Conservation (phyloP, 2,113 vertebrate genomes). For the Vicugna pacos region DNA sequence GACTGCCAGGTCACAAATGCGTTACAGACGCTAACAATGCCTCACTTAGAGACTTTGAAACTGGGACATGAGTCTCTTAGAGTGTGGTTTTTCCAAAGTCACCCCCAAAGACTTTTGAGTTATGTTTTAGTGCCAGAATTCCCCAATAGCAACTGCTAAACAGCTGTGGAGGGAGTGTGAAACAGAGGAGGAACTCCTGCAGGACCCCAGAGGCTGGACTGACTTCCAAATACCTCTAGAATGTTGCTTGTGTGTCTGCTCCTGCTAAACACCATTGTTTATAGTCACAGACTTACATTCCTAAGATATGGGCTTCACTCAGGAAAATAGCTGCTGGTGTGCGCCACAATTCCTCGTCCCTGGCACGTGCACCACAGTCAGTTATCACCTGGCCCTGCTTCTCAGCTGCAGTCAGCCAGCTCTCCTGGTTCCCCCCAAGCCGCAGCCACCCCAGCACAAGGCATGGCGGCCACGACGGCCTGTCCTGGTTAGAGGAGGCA, state of each 20-base stretch:
- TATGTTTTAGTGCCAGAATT: neutral
- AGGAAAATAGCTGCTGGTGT: neutral
- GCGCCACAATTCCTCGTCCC: rapidly evolving
- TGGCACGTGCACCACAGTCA: neutral
- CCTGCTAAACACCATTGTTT: neutral
- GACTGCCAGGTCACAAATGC: neutral
- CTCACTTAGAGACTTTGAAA: neutral
- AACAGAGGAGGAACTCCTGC: neutral
- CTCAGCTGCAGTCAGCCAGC: neutral
- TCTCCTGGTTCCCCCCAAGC: neutral
- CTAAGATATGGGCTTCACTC: neutral
- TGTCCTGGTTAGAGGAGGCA: neutral
- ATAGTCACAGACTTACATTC: neutral
- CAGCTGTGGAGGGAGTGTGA: neutral
- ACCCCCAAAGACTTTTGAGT: conserved; percentile 6
- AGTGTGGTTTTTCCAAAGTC: neutral
- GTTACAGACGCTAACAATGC: neutral
- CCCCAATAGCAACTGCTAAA: neutral
- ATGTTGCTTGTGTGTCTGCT: neutral
- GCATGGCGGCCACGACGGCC: neutral
- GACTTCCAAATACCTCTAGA: conserved; percentile 3
- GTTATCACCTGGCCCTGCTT: neutral
- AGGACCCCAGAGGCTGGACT: neutral
- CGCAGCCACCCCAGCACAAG: neutral
- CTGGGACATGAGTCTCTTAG: neutral